Evolutionary conservation across 2,888 invertebrate genomes (phyloP).

Genomic region (Osedax fenrisi): DNA sequence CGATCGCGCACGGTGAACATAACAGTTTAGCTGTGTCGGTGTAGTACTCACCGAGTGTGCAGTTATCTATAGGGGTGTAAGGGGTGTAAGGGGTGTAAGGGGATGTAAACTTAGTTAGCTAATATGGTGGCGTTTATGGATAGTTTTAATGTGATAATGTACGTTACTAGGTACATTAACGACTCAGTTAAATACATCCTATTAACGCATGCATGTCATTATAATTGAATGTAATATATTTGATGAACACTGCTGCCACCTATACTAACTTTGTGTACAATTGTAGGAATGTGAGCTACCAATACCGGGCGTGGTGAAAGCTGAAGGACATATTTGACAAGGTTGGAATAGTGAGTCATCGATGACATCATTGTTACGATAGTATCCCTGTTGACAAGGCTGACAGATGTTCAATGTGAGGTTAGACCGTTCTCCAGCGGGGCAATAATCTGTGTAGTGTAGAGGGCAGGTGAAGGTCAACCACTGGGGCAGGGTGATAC

Average conservation of each 20-base stretch:
- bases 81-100: background rate
- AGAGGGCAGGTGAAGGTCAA: too few species aligned
- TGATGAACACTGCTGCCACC: too few species aligned
- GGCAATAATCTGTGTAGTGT: background rate
- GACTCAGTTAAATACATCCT: too few species aligned
- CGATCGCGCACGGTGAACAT: background rate
- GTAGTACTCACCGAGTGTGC: background rate
- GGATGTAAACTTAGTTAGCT: background rate
- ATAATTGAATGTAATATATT: too few species aligned
- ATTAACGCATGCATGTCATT: too few species aligned
- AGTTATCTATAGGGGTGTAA: background rate
- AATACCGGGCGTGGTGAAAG: background rate
- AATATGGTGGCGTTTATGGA: too few species aligned
- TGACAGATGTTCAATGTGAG: background rate
- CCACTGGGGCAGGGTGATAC: too few species aligned
- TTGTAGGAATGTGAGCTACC: background rate
- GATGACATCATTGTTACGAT: background rate
- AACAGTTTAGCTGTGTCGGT: background rate
- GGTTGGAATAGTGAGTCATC: background rate
- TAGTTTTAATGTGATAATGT: too few species aligned
- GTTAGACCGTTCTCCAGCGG: background rate
- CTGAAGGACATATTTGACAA: background rate
- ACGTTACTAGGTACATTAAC: too few species aligned
- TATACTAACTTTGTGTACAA: background rate
- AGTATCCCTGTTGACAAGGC: background rate